Base-by-base conservation (phyloP, 2,113 vertebrate species). In the Xiphophorus hellerii region DNA sequence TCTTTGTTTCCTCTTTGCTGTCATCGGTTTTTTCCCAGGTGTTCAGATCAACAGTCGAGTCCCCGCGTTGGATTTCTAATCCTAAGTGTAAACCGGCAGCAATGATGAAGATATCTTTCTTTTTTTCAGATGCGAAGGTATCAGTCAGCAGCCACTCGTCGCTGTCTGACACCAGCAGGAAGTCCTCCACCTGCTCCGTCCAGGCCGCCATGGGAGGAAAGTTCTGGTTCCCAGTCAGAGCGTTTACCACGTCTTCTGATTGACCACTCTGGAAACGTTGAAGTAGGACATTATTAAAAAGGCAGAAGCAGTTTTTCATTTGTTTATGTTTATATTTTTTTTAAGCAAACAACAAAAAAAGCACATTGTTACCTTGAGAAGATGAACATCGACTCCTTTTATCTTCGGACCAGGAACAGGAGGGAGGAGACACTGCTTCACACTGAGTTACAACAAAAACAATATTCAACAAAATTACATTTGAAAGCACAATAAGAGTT, bases 341-440 rank as follows among this genome's bases (percentile, higher is more conserved):
- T 68, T 64, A 72, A 29, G 31, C 10, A 25, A 15, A 22, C 39
- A 42, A 48, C 14, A 17, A 48, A 20, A 65, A 66, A 42, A 42
- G 39, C 3, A 7, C 5, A 69, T 13, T 14, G 0, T 92, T 92
- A 97, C 97, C 96, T 97, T 95, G 33, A 97, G 87, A 27, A 96
- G 93, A 39, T 95, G 94, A 73, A 91, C 87, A 84, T 97, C 96
- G 78, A 99, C 92, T 85, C 96, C 97, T 93, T 91, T 96, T 90
- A 98, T 98, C 92, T 97, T 98, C 3, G 97, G 97, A 85, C 95
- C 95, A 0, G 97, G 97, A 89, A 98, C 94, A 30, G 96, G 96
- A 1, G 97, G 97, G n/a, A 98, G 91, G 80, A 98, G 90, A 82
- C 89, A 95, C 69, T 92, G 88, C 87, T 95, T 89, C 93, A 98